Conservation (phyloP, 2,113 vertebrate genomes). For the Nyctereutes procyonoides region DNA sequence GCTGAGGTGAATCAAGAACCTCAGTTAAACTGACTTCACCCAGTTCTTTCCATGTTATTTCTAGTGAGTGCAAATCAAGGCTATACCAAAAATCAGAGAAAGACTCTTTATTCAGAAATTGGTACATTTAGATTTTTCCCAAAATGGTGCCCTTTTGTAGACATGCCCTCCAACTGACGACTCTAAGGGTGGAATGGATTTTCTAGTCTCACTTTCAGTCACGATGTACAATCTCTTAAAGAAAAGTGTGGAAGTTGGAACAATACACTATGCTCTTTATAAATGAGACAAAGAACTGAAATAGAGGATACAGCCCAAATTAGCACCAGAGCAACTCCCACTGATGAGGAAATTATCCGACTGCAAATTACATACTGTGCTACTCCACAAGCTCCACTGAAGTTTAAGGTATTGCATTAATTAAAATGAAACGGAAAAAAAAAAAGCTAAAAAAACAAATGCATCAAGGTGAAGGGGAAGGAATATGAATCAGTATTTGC, state of each 20-base stretch:
- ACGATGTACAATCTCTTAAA: neutral
- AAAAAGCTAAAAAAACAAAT: slow-evolving; percentile 20
- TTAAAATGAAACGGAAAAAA: neutral
- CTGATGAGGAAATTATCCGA: slow-evolving; percentile 69
- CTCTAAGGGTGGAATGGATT: slow-evolving; percentile 34
- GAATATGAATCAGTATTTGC: neutral
- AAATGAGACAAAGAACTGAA: slow-evolving; percentile 69
- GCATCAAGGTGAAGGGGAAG: neutral
- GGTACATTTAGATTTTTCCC: neutral
- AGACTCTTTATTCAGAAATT: neutral
- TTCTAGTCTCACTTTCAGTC: slow-evolving; percentile 65
- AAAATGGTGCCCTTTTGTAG: neutral
- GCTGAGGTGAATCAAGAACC: neutral
- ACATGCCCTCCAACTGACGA: neutral
- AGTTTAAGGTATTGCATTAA: neutral
- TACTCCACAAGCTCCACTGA: neutral
- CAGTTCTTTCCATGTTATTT: neutral
- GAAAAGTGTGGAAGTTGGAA: slow-evolving; percentile 42
- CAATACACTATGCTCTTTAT: slow-evolving; percentile 59
- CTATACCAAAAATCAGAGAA: neutral
- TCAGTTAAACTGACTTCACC: neutral
- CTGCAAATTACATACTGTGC: slow-evolving; percentile 52
- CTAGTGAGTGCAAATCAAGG: neutral
- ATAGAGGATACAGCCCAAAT: slow-evolving; percentile 70
- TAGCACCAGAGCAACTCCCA: slow-evolving; percentile 71